These are phyloP conservation scores for Arctopsyche grandis DNA, from an alignment of 1,140 invertebrate species.

Conservation along the genomic window DNA sequence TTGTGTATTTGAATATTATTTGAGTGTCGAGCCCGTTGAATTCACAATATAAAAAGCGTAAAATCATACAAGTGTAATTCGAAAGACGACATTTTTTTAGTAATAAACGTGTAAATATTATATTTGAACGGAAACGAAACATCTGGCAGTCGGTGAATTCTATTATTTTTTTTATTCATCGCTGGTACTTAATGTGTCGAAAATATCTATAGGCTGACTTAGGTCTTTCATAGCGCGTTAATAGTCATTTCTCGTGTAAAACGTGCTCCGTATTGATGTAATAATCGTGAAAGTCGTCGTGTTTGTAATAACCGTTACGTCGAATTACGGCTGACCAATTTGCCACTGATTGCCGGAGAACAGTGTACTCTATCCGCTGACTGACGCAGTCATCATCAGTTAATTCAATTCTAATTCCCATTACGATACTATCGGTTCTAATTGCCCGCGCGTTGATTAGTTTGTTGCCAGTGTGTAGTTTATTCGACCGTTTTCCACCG, in stretches of 20 bases:
- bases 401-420: conserved; percentile 17
- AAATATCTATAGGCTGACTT: neutral
- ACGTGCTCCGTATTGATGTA: conserved; percentile 1
- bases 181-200: neutral
- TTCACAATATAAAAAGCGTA: no score
- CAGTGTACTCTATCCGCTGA: neutral
- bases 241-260: neutral
- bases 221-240: neutral
- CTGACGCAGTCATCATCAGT: neutral
- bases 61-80: no score
- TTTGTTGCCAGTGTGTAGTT: no score
- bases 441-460: neutral
- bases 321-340: neutral
- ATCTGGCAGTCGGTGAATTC: neutral
- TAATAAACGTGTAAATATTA: conserved; percentile 1
- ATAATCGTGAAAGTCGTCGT: conserved; percentile 12
- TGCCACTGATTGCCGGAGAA: conserved; percentile 3
- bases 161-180: neutral
- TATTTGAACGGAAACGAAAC: conserved; percentile 11
- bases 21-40: no score
- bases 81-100: no score
- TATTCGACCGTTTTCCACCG: no score
- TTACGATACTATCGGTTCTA: neutral
- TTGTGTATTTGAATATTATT: neutral
- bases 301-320: neutral